Evolutionary conservation across 2,888 invertebrate species (phyloP), one percentile per base, ranked within the genome.

Genomic region (Cerastis leucographa): DNA sequence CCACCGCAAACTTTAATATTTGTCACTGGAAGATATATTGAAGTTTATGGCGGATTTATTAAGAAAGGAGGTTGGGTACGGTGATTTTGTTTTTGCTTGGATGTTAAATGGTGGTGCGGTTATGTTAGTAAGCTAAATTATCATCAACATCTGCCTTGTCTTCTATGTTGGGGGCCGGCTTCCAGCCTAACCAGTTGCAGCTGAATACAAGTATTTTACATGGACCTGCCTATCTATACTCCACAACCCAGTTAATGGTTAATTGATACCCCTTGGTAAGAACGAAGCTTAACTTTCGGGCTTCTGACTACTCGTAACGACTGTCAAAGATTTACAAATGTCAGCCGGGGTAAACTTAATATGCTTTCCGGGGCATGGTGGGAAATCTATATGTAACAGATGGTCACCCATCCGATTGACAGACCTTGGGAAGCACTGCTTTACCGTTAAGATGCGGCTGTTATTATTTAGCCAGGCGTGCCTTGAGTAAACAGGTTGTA

Each of bases 1-100:
- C 72, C 64, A 42, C 74, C 74, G 82, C 88, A 83, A 90, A 91
- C 87, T 94, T 93, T 93, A 93, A 93, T 94, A 93, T 93, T 93
- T 92, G 91, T 90, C 89, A 83, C 90, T 80, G 71, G 83, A 82
- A 90, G 90, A 92, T 92, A 92, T 92, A 93, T 92, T 91, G 89
- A 90, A 90, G 90, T 91, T 91, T 87, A 84, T 82, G 78, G 72
- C 25, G 85, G 85, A 89, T 90, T 85, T 90, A 90, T 89, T 87
- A 85, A 89, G 68, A 49, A 14, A 81, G 72, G 81, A 80, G 76
- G 79, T 83, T 74, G 72, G 74, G 73, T 83, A 42, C 29, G 46
- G 59, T 67, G 75, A 29, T 80, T 70, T 80, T 76, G 70, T 84
- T 83, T 80, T 81, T 72, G 72, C 68, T 14, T 64, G 22, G 66